Base-by-base conservation (phyloP, 2,797 vertebrate species). In the Schizopygopsis pylzovi region DNA sequence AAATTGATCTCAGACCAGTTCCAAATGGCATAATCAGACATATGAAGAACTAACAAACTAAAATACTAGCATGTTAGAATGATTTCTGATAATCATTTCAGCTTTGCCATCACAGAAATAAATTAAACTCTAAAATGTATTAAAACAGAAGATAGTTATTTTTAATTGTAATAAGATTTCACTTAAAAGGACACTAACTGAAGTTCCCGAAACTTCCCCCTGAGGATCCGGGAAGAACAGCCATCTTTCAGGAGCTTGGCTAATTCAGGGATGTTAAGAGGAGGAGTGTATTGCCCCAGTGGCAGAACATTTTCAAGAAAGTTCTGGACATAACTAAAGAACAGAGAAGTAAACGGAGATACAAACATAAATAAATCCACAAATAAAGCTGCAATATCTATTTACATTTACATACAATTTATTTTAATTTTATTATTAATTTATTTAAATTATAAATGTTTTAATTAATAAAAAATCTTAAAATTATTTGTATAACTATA, bases 301-400 rank as follows among this genome's bases (percentile, higher is more conserved):
- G 0, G 0, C 4, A 92, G 85, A 56, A 72, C 89, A 7, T 3
- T 0, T 79, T 86, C 1, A 6, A 94, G 92, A 4, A 0, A 11
- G 4, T 88, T 81, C 70, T 43, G 63, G 10, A 88, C 6, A 37
- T 78, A 3, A 67, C 95, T 95, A 88, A 45, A 39, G 28, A 15
- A 59, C 56, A 82, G 13, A 85, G 1, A 61, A 37, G 65, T 2
- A 87, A 25, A 77, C 6, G 1, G 18, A 39, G 18, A 77, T n/a
- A 39, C 33, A 39, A 4, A 13, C 4, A 37, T 77, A 77, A 77
- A 77, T n/a, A 77, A 41, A 56, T n/a, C 20, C 20, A 56, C 8
- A 39, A 77, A 37, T 73, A 41, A 22, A 41, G 25, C 22, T 25
- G 61, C 22, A 22, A 41, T 5, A 65, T 16, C 2, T 8, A 13